A percentile compares a stretch with the other conserved stretches of the same genome.
Evolutionary conservation across 2,888 invertebrate species (phyloP).

Genomic region (Lycia hirtaria): DNA sequence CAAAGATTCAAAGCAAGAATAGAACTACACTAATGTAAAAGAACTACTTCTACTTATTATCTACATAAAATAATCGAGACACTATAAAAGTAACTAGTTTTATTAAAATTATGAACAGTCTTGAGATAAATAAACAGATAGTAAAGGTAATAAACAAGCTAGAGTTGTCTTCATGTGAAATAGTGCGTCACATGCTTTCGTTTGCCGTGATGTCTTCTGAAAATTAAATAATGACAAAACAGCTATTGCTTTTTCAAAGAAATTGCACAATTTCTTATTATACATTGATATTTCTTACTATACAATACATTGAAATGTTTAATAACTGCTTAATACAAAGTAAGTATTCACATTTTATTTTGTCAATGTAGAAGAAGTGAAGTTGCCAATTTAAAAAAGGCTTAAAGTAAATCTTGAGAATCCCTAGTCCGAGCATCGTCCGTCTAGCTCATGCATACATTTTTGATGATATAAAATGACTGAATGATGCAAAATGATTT

Average conservation of each 20-base stretch:
- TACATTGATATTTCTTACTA: neutral
- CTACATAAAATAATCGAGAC: conserved; percentile 30
- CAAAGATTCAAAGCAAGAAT: conserved; percentile 23
- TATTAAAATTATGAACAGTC: conserved; percentile 38
- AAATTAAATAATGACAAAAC: conserved; percentile 62
- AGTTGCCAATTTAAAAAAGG: too few relatives aligned
- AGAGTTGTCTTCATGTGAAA: conserved; percentile 57
- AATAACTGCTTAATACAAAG: too few relatives aligned
- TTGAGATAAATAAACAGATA: conserved; percentile 34
- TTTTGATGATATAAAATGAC: too few relatives aligned
- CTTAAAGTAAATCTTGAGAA: too few relatives aligned
- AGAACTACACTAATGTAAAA: conserved; percentile 7
- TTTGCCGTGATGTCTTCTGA: conserved; percentile 77
- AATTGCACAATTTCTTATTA: neutral
- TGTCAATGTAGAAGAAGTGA: too few relatives aligned
- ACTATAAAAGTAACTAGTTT: conserved; percentile 24
- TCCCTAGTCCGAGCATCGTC: too few relatives aligned
- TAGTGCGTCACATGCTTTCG: conserved; percentile 74
- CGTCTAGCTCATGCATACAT: too few relatives aligned
- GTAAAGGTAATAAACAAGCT: conserved; percentile 29
- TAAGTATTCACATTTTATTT: too few relatives aligned
- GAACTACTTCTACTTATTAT: conserved; percentile 19
- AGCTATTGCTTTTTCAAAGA: conserved; percentile 32
- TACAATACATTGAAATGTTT: too few relatives aligned
- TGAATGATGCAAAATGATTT: too few relatives aligned